Conservation (phyloP, 2,888 invertebrate species). For the Cylloceria caligata region DNA sequence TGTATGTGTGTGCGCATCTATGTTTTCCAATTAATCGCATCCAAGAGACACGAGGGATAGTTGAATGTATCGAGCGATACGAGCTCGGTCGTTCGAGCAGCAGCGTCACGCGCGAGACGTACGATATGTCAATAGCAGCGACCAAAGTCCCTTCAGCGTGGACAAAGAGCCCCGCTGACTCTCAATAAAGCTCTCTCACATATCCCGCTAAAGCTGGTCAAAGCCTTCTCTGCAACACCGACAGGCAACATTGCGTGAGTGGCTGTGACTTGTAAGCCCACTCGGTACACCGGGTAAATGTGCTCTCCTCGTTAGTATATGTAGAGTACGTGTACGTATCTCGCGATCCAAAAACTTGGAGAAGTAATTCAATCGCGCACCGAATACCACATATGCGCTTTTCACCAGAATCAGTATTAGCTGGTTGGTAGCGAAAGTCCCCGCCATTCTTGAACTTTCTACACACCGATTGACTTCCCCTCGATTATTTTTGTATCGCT, state of each 20-base stretch:
- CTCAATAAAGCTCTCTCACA: conserved; percentile 39
- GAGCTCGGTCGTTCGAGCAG: conserved; percentile 41
- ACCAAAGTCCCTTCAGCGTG: conserved; percentile 26
- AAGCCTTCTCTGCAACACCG: conserved; percentile 40
- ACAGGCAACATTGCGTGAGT: conserved; percentile 4
- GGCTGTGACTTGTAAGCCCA: conserved; percentile 8
- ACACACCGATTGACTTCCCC: not conserved
- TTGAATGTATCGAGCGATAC: conserved; percentile 43
- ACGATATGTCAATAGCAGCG: conserved; percentile 55
- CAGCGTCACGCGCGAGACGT: conserved; percentile 37
- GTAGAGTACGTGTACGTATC: conserved; percentile 74
- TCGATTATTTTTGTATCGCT: conserved; percentile 3
- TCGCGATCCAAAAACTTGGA: conserved; percentile 68
- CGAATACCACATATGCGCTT: no score
- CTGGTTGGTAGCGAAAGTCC: not conserved
- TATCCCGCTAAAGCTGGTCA: conserved; percentile 45
- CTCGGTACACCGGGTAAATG: conserved; percentile 73
- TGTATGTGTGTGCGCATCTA: not conserved
- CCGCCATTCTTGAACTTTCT: conserved; percentile 14
- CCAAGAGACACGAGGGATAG: conserved; percentile 16
- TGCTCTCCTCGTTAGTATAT: conserved; percentile 70
- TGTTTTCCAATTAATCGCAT: conserved; percentile 29
- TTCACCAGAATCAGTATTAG: no score
- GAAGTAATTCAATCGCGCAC: conserved; percentile 15
- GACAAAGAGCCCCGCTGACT: conserved; percentile 24